A percentile compares a stretch with the other conserved stretches of the same genome.
These are phyloP conservation scores for Sylvietta virens DNA, from an alignment of 2,113 vertebrate species.

Conservation along the genomic window DNA sequence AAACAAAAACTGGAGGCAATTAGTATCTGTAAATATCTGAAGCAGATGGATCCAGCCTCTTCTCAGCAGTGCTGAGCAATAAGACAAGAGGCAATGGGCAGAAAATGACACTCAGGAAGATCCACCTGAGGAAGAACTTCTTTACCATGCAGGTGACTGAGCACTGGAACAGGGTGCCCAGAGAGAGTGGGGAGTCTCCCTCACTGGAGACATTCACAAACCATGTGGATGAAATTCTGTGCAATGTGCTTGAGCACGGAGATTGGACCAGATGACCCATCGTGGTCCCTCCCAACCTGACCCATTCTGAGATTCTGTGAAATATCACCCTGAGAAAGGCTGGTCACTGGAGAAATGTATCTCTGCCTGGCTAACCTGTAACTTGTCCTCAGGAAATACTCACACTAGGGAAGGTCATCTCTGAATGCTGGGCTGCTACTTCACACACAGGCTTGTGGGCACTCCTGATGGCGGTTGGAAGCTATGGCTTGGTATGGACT, in stretches of 20 bases:
- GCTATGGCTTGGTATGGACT: not conserved
- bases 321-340: not conserved
- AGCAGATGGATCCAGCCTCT: not conserved
- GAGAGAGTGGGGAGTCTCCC: not conserved
- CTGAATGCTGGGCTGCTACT: not conserved
- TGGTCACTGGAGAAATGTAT: not conserved
- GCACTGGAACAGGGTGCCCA: not conserved
- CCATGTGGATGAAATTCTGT: not conserved
- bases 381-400: not conserved
- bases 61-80: not conserved
- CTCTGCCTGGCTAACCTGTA: not conserved
- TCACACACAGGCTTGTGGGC: not conserved
- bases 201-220: not conserved
- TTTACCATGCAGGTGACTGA: not conserved
- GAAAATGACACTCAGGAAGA: not conserved
- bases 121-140: not conserved
- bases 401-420: not conserved
- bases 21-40: not conserved
- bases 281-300: not conserved
- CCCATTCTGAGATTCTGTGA: not conserved
- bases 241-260: not conserved
- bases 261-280: no score
- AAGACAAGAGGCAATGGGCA: not conserved
- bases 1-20: not conserved
- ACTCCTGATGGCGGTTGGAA: not conserved